Conservation (phyloP, 1,140 invertebrate genomes). For the Stegodyphus mimosarum region DNA sequence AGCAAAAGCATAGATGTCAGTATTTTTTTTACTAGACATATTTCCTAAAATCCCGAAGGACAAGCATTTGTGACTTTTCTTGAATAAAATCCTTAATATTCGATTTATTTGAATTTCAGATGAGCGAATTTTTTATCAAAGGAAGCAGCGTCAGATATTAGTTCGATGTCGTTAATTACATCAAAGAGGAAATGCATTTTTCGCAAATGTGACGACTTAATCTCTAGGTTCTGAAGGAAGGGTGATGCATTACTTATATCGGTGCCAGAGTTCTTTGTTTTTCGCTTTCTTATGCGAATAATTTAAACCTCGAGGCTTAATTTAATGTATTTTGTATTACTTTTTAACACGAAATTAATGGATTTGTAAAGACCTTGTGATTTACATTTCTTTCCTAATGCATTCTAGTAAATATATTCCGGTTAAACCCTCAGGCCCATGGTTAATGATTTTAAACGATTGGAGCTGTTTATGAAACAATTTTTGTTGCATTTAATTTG, state of each 20-base stretch:
- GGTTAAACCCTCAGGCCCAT: background rate
- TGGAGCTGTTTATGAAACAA: background rate
- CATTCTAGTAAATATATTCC: background rate
- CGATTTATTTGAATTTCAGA: constrained; percentile 43
- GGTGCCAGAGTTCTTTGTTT: too few species aligned
- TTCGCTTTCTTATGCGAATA: background rate
- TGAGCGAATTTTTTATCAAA: constrained; percentile 27
- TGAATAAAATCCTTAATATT: background rate
- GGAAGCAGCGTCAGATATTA: constrained; percentile 18
- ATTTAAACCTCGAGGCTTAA: constrained; percentile 8
- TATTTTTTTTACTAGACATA: too few species aligned
- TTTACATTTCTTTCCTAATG: background rate
- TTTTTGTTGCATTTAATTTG: background rate
- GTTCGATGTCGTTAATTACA: constrained; percentile 29
- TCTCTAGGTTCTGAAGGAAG: background rate
- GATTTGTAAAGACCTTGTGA: background rate
- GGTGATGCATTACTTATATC: too few species aligned
- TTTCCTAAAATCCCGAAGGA: too few species aligned
- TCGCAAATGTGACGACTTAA: constrained; percentile 13
- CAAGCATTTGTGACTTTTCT: too few species aligned
- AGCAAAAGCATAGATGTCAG: too few species aligned
- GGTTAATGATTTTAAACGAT: constrained; percentile 33
- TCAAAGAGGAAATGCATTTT: background rate
- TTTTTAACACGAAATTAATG: constrained; percentile 40
- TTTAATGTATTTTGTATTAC: constrained; percentile 43